Evolutionary conservation across 2,113 vertebrate genomes (phyloP).

Genomic region (Dromiciops gliroides): DNA sequence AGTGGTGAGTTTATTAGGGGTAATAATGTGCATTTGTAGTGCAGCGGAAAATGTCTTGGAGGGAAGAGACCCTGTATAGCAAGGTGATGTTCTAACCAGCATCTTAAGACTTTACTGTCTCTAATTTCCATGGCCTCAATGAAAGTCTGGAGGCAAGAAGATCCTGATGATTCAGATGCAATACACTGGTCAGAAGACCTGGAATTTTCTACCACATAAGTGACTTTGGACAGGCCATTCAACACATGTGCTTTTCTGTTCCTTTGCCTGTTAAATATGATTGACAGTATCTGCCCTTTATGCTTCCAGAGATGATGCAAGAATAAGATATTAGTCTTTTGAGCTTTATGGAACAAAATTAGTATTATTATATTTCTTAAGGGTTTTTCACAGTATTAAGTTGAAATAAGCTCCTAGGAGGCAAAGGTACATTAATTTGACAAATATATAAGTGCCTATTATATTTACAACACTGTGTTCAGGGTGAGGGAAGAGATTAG

Average conservation of each 20-base stretch:
- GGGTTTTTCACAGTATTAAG: constrained; percentile 18
- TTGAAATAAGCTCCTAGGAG: neutral
- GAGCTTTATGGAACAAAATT: neutral
- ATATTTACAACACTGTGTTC: neutral
- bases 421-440: neutral
- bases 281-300: neutral
- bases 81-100: neutral
- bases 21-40: constrained; percentile 46
- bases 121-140: constrained; percentile 6
- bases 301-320: neutral
- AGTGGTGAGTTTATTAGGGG: constrained; percentile 75
- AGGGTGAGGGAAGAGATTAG: neutral
- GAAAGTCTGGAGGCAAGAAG: neutral
- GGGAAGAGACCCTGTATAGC: constrained; percentile 58
- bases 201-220: constrained; percentile 19
- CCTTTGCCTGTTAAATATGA: constrained; percentile 1
- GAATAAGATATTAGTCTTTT: neutral
- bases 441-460: neutral
- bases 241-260: neutral
- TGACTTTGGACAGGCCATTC: constrained; percentile 1
- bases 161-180: neutral
- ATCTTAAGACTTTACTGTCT: neutral
- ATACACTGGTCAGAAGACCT: neutral
- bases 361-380: neutral
- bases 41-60: constrained; percentile 62